Conservation (phyloP, 1,140 invertebrate species). For the Drosophila bifasciata region DNA sequence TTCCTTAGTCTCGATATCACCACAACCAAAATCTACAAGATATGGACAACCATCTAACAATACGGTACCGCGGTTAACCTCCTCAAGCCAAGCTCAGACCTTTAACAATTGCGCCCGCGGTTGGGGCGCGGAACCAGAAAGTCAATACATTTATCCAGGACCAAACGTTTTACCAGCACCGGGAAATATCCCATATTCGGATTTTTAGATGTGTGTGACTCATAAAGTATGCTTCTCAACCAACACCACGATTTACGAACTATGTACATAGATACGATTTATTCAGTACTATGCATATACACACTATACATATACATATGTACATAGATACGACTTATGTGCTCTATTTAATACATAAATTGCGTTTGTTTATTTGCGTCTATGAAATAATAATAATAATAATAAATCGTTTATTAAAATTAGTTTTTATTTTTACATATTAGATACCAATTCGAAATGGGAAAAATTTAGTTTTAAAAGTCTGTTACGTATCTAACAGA, state of each 20-base stretch:
- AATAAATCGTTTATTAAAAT: conserved; percentile 7
- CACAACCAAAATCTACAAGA: neutral
- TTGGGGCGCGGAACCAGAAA: conserved; percentile 85
- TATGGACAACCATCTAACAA: neutral
- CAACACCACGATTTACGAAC: conserved; percentile 50
- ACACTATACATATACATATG: conserved; percentile 1
- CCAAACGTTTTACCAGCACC: conserved; percentile 3
- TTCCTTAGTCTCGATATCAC: conserved; percentile 12
- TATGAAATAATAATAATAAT: conserved; percentile 59
- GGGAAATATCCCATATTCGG: conserved; percentile 60
- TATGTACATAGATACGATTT: conserved; percentile 6
- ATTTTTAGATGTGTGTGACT: conserved; percentile 46
- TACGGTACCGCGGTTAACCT: neutral
- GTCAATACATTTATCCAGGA: neutral
- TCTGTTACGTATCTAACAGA: too few species aligned
- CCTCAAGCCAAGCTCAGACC: conserved; percentile 84
- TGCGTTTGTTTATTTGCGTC: conserved; percentile 66
- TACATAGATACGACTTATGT: conserved; percentile 2
- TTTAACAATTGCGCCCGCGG: conserved; percentile 93
- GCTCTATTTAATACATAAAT: conserved; percentile 9
- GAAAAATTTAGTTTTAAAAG: too few species aligned
- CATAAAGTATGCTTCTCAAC: neutral
- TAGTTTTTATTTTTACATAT: neutral
- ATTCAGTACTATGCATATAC: neutral
- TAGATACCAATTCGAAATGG: too few species aligned